These are phyloP conservation scores for Phoxinus phoxinus DNA, from an alignment of 2,113 vertebrate species.

Conservation along the genomic window DNA sequence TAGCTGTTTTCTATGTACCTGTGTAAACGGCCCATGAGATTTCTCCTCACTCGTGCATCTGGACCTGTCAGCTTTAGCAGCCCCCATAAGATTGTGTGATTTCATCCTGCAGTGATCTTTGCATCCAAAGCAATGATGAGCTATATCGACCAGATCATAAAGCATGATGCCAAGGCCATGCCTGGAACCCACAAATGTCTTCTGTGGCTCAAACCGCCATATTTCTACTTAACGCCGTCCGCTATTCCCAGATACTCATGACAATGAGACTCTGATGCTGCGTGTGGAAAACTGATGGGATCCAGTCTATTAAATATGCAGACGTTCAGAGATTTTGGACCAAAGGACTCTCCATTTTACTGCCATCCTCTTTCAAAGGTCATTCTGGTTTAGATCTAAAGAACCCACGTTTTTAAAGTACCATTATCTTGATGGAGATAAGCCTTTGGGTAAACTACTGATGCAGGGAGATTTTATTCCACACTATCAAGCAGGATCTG, in stretches of 20 bases:
- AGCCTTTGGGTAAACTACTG: constrained; percentile 46
- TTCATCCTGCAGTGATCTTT: constrained; percentile 31
- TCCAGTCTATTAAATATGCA: constrained; percentile 38
- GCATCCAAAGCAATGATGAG: constrained; percentile 36
- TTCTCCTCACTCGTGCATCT: background rate
- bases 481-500: constrained; percentile 49
- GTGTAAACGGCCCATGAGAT: background rate
- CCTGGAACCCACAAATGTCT: constrained; percentile 39
- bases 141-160: constrained; percentile 45
- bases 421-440: constrained; percentile 57
- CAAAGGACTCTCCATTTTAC: constrained; percentile 40
- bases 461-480: constrained; percentile 51
- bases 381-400: constrained; percentile 44
- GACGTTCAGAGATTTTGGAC: constrained; percentile 36
- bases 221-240: constrained; percentile 29
- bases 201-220: constrained; percentile 15
- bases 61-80: background rate
- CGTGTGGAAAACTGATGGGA: constrained; percentile 6
- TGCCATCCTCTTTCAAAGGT: constrained; percentile 47
- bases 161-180: constrained; percentile 21
- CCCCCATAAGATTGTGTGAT: constrained; percentile 16
- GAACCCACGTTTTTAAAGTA: constrained; percentile 35
- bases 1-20: background rate
- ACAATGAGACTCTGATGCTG: constrained; percentile 9
- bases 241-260: constrained; percentile 19